Evolutionary conservation across 2,113 vertebrate species (phyloP).

Genomic region (Aptenodytes patagonicus): DNA sequence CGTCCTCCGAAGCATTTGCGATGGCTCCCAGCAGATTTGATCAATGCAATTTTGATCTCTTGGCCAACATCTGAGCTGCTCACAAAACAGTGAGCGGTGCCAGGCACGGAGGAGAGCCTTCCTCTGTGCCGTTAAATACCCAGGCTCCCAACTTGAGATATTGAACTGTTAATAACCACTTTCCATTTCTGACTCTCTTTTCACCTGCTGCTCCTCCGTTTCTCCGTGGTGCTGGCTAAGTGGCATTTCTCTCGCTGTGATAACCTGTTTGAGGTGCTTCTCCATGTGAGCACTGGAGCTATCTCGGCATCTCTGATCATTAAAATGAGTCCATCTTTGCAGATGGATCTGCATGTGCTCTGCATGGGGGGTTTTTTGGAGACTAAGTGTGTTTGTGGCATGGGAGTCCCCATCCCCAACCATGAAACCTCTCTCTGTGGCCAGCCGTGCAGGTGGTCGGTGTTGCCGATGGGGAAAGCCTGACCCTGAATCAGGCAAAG

Average conservation of each 20-base stretch:
- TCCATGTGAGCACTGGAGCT: not conserved
- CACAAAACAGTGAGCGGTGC: not conserved
- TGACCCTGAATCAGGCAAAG: not conserved
- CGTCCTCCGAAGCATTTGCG: accelerated
- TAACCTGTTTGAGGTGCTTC: not conserved
- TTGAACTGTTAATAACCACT: not conserved
- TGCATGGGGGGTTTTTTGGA: not conserved
- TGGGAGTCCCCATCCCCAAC: not conserved
- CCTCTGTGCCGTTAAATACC: not conserved
- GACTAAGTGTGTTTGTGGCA: not conserved
- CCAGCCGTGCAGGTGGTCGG: accelerated
- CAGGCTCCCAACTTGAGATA: not conserved
- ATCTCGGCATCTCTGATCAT: not conserved
- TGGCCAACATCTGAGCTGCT: not conserved
- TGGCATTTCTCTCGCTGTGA: not conserved
- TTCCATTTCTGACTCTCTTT: not conserved
- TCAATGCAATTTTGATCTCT: not conserved
- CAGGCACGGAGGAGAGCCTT: not conserved
- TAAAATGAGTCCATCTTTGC: not conserved
- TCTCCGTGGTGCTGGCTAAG: accelerated
- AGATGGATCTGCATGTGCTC: accelerated
- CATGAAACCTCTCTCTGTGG: not conserved
- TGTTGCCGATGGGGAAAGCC: not conserved
- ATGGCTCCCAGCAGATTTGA: not conserved
- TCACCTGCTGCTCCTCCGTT: not conserved